Percentiles rank a stretch among this genome's conserved stretches.
Evolutionary conservation across 2,113 vertebrate genomes (phyloP).

Genomic region (Crotalus tigris): DNA sequence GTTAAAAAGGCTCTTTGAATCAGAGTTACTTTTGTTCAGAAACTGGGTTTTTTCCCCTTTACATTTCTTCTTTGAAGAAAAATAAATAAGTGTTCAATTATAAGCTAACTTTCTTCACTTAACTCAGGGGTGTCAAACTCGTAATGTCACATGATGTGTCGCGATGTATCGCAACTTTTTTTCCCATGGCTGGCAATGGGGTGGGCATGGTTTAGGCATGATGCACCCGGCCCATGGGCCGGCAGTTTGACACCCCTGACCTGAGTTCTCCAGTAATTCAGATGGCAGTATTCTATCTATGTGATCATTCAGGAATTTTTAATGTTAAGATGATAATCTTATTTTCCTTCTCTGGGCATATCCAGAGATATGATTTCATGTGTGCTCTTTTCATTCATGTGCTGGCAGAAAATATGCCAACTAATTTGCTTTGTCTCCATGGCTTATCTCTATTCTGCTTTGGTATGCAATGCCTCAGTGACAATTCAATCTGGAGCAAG

Average conservation of each 20-base stretch:
- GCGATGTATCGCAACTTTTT: too few species aligned
- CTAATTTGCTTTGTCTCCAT: neutral
- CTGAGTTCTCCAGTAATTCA: neutral
- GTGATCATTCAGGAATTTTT: neutral
- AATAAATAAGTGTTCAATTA: neutral
- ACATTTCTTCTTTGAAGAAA: neutral
- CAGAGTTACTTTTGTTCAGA: neutral
- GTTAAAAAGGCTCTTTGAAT: neutral
- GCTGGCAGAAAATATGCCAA: neutral
- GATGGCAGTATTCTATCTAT: neutral
- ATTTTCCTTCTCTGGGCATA: neutral
- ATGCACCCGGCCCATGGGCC: too few species aligned
- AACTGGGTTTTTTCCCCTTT: neutral
- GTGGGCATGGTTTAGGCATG: too few species aligned
- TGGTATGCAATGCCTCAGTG: neutral
- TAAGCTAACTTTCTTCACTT: neutral
- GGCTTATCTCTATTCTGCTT: neutral
- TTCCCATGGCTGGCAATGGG: too few species aligned
- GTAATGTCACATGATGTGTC: too few species aligned
- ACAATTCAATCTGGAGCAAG: neutral
- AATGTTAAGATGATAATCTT: neutral
- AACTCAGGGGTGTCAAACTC: too few species aligned
- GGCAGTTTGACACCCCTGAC: too few species aligned
- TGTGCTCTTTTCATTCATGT: neutral
- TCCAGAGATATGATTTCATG: neutral